These are phyloP conservation scores for Ennomos erosarius DNA, from an alignment of 2,888 invertebrate genomes.

Conservation along the genomic window DNA sequence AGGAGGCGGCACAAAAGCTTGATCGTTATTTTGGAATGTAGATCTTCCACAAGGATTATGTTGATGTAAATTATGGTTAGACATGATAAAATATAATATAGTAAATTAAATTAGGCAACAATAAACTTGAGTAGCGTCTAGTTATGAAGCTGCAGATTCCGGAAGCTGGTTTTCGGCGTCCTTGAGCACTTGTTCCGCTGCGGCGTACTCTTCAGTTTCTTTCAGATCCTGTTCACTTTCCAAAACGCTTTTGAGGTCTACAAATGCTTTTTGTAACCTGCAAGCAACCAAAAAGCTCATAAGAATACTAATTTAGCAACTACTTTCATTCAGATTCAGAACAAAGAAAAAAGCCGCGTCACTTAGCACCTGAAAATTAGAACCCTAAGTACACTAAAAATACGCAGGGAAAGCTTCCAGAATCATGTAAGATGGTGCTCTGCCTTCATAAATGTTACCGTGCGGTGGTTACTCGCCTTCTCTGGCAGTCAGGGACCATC, in stretches of 20 bases:
- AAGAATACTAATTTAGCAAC: neutral
- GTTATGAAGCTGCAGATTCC: constrained; percentile 58
- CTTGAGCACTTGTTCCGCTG: constrained; percentile 88
- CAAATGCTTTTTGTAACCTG: constrained; percentile 89
- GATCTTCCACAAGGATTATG: constrained; percentile 56
- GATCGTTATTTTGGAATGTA: constrained; percentile 69
- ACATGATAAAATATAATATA: constrained; percentile 67
- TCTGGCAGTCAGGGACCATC: constrained; percentile 97
- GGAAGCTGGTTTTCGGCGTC: constrained; percentile 87
- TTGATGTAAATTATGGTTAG: constrained; percentile 68
- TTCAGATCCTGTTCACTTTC: constrained; percentile 92
- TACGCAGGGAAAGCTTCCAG: constrained; percentile 12
- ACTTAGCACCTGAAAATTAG: constrained; percentile 37
- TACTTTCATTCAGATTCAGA: neutral
- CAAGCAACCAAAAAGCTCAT: constrained; percentile 38
- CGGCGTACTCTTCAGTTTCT: constrained; percentile 88
- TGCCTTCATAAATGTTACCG: constrained; percentile 19
- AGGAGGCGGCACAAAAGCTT: constrained; percentile 51
- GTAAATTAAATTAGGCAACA: constrained; percentile 50
- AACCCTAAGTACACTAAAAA: constrained; percentile 5
- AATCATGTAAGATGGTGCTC: constrained; percentile 18
- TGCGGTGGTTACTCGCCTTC: constrained; percentile 80
- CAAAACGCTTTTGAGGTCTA: constrained; percentile 90
- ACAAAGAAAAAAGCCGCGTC: constrained; percentile 17
- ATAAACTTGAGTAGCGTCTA: constrained; percentile 38